Conservation (phyloP, 2,888 invertebrate species). For the Trachelus iudaicus region DNA sequence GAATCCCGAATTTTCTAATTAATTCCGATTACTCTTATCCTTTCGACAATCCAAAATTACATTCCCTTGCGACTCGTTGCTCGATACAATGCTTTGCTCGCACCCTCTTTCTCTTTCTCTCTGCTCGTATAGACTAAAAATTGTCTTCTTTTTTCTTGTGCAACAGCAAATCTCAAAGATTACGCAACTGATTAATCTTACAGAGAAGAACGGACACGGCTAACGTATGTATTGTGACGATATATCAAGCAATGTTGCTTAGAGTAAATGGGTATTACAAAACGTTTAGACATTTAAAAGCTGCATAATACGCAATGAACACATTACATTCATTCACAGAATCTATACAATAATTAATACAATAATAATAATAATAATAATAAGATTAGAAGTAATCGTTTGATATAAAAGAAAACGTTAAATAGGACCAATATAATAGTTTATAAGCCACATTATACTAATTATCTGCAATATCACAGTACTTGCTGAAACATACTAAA, state of each 20-base stretch:
- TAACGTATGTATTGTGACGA: slow-evolving; percentile 18
- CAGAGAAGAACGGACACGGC: slow-evolving; percentile 15
- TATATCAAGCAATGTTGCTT: slow-evolving; percentile 19
- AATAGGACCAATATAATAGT: slow-evolving; percentile 52
- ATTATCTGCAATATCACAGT: slow-evolving; percentile 66
- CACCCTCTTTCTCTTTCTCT: background rate
- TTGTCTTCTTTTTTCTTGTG: background rate
- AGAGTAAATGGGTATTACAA: slow-evolving; percentile 25
- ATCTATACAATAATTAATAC: slow-evolving; percentile 40
- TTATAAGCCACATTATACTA: slow-evolving; percentile 60
- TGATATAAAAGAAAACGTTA: slow-evolving; percentile 53
- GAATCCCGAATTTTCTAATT: background rate
- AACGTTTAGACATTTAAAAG: slow-evolving; percentile 39
- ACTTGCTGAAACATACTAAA: slow-evolving; percentile 63
- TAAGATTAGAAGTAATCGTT: slow-evolving; percentile 47
- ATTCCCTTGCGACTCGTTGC: background rate
- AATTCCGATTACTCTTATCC: background rate
- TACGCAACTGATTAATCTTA: background rate
- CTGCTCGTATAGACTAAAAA: background rate
- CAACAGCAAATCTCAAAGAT: slow-evolving; percentile 1
- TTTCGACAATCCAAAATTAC: background rate
- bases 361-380: slow-evolving; percentile 31
- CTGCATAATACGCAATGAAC: slow-evolving; percentile 52
- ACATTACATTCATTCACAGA: slow-evolving; percentile 54
- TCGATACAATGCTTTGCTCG: background rate